phyloP scores from a whole-genome alignment of 2,888 invertebrate genomes.

The Cheilosia vernalis region DNA sequence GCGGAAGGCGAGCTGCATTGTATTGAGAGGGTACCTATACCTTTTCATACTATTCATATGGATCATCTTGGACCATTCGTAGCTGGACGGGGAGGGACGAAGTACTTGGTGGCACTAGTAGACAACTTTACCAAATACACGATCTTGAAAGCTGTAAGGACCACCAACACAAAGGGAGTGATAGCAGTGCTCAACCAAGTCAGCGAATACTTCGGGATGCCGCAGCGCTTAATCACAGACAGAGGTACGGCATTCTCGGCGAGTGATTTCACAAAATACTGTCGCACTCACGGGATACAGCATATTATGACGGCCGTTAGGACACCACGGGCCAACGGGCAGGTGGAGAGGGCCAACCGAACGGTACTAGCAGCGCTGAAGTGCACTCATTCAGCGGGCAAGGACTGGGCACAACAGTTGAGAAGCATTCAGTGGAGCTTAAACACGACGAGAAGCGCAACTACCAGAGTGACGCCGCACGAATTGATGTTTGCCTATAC shows the following conservation, averaged over 20 bases:
- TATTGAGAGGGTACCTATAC: not conserved
- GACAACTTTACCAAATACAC: constrained; percentile 37
- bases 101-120: constrained; percentile 12
- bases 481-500: constrained; percentile 2
- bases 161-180: not conserved
- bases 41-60: constrained; percentile 3
- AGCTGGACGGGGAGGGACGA: not conserved
- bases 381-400: constrained; percentile 41
- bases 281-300: constrained; percentile 9
- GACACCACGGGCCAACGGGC: not conserved
- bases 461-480: not conserved
- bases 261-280: constrained; percentile 11
- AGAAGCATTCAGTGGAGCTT: constrained; percentile 4
- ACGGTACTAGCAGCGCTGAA: constrained; percentile 6
- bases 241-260: constrained; percentile 31
- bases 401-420: constrained; percentile 12
- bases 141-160: not conserved
- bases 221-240: constrained; percentile 2
- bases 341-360: constrained; percentile 10
- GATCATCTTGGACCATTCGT: constrained; percentile 40
- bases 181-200: constrained; percentile 18
- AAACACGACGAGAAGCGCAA: constrained; percentile 5
- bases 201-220: constrained; percentile 36
- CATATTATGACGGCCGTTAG: constrained; percentile 13
- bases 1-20: not conserved